Conservation (phyloP, 2,888 invertebrate species). For the Andrena hattorfiana region DNA sequence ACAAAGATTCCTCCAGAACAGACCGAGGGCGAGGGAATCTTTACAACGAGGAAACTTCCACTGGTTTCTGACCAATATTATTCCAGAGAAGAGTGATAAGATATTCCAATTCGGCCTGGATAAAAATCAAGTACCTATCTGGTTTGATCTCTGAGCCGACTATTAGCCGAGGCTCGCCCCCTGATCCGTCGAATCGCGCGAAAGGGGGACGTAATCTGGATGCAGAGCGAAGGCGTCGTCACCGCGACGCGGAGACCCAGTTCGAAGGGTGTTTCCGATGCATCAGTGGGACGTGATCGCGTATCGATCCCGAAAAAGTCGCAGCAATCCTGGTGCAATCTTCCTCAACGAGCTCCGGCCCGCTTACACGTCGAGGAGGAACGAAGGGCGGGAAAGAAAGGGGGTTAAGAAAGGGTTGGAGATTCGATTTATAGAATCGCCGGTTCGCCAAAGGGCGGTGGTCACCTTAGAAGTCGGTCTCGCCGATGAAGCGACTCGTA, state of each 20-base stretch:
- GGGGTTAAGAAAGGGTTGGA: background rate
- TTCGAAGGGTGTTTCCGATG: background rate
- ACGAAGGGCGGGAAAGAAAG: background rate
- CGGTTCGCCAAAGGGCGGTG: conserved; percentile 20
- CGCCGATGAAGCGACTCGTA: conserved; percentile 51
- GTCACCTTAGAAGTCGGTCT: conserved; percentile 18
- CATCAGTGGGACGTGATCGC: conserved; percentile 7
- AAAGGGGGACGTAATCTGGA: background rate
- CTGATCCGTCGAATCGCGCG: background rate
- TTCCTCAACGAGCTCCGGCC: conserved; percentile 33
- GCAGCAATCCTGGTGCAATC: conserved; percentile 42
- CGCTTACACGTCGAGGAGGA: conserved; percentile 20
- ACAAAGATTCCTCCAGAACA: no score
- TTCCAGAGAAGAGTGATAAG: no score
- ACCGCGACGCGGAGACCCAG: background rate
- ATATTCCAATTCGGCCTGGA: no score
- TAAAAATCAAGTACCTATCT: no score
- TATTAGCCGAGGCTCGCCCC: background rate
- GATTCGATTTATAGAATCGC: conserved; percentile 48
- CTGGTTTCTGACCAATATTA: no score
- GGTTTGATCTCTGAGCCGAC: no score
- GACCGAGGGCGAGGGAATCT: no score
- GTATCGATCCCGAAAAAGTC: conserved; percentile 22
- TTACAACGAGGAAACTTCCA: no score
- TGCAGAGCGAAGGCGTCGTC: background rate